Evolutionary conservation across 1,140 invertebrate genomes (phyloP).

Genomic region (Drosophila punjabiensis): DNA sequence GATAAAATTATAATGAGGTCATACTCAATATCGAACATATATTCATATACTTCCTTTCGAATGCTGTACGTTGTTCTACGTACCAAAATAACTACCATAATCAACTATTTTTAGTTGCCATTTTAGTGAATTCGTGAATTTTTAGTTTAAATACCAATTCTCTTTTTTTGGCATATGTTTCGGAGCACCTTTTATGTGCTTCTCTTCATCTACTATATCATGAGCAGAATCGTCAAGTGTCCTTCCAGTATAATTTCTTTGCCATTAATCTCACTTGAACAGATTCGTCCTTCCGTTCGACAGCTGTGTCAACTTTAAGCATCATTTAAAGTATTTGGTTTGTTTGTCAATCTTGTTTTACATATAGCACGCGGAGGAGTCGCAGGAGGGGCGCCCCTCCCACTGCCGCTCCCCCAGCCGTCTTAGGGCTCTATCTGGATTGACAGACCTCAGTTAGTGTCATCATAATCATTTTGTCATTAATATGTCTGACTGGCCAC

Average conservation of each 20-base stretch:
- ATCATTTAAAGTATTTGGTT: constrained; percentile 58
- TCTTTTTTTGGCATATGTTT: not conserved
- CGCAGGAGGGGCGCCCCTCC: not conserved
- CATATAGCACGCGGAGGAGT: constrained; percentile 35
- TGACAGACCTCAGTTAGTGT: constrained; percentile 72
- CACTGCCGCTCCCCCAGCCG: not conserved
- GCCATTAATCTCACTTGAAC: constrained; percentile 48
- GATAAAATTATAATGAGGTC: no score
- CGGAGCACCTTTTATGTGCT: not conserved
- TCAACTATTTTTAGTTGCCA: not conserved
- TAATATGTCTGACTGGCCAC: constrained; percentile 82
- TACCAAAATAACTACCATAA: not conserved
- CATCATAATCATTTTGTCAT: constrained; percentile 85
- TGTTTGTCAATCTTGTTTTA: constrained; percentile 59
- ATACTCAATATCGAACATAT: not conserved
- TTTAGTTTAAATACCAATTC: no score
- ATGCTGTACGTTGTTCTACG: not conserved
- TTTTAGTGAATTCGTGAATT: not conserved
- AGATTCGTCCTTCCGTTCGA: constrained; percentile 21
- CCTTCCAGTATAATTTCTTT: constrained; percentile 25
- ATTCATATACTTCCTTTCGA: not conserved
- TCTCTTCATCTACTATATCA: not conserved
- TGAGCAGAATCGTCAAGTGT: constrained; percentile 3
- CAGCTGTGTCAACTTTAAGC: constrained; percentile 60
- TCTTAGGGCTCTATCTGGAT: constrained; percentile 35